Percentiles rank a stretch among this genome's conserved stretches.
Evolutionary conservation across 1,140 invertebrate genomes (phyloP).

Genomic region (Tribolium madens): DNA sequence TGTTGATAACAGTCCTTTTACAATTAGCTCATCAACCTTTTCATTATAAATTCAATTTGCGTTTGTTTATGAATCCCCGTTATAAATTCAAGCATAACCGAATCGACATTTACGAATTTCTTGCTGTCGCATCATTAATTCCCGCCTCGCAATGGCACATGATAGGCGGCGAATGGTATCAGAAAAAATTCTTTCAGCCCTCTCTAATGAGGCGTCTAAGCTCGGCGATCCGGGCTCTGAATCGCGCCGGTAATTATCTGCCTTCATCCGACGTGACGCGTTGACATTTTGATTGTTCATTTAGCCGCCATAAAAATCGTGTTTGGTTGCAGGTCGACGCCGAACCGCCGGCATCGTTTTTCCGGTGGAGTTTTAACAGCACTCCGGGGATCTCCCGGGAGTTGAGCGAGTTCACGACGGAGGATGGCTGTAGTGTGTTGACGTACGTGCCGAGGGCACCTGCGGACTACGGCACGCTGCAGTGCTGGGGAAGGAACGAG

Average conservation of each 20-base stretch:
- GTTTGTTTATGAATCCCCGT: background rate
- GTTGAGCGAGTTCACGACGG: slow-evolving; percentile 62
- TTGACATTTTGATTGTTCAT: slow-evolving; percentile 37
- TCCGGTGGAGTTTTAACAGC: slow-evolving; percentile 74
- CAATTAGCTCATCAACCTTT: background rate
- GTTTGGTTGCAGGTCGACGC: slow-evolving; percentile 67
- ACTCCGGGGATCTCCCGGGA: slow-evolving; percentile 66
- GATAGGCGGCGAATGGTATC: background rate
- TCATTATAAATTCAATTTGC: background rate
- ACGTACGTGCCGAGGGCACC: slow-evolving; percentile 68
- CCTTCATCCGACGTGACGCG: slow-evolving; percentile 17
- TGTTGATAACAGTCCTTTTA: background rate
- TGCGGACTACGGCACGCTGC: slow-evolving; percentile 70
- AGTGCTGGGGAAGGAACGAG: slow-evolving; percentile 71
- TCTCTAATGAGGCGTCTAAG: slow-evolving; percentile 28
- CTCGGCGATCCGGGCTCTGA: slow-evolving; percentile 5
- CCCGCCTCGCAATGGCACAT: background rate
- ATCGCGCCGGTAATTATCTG: slow-evolving; percentile 16
- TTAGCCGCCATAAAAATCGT: background rate
- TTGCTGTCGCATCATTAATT: slow-evolving; percentile 18
- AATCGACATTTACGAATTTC: background rate
- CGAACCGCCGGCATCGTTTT: slow-evolving; percentile 69
- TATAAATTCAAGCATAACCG: too few relatives aligned
- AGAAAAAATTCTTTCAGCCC: background rate
- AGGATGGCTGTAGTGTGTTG: slow-evolving; percentile 64